Evolutionary conservation across 2,113 vertebrate species (phyloP), one percentile per base, ranked within the genome.

Genomic region (Ondatra zibethicus): DNA sequence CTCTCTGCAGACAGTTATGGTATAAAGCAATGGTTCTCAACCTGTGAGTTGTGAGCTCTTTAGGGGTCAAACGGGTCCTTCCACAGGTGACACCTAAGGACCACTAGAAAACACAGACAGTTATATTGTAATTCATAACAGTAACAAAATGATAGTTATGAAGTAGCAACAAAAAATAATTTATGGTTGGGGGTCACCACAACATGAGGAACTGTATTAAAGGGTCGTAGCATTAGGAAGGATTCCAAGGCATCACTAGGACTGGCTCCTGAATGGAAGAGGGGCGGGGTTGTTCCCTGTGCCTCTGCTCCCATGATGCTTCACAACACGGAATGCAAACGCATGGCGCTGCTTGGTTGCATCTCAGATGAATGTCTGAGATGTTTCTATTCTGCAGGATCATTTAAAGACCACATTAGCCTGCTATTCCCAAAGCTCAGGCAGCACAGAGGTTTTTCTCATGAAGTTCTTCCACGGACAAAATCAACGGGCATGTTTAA

Each of bases 311-410:
- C 29, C 77, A 39, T 25, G 39, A 42, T 5, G 75, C 55, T 88
- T 47, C 23, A 7, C 8, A 52, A 11, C 50, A 65, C 84, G 1
- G 55, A 88, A 72, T 2, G 13, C 36, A 77, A 86, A 31, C 1
- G 52, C 63, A 2, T 0, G 31, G 89, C 8, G 3, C 88, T 52
- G 45, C 75, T 42, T 58, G 25, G 75, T 45, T 96, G 73, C 87
- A 29, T 88, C 95, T n/a, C 91, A 85, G 95, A 97, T 73, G 91
- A 76, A 90, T 82, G 89, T 47, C 1, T 92, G 68, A 21, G 86
- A 42, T 27, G 65, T 92, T 89, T 89, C 81, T 94, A 68, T 87
- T 96, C 84, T 14, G 50, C 14, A 36, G 89, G 73, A 91, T 95
- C 89, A 63, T 77, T 88, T 85, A 94, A 95, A 87, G 91, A 87